These are phyloP conservation scores for Stichodactyla mertensii DNA, from an alignment of 64 coral and sea anemone species.

Conservation along the genomic window DNA sequence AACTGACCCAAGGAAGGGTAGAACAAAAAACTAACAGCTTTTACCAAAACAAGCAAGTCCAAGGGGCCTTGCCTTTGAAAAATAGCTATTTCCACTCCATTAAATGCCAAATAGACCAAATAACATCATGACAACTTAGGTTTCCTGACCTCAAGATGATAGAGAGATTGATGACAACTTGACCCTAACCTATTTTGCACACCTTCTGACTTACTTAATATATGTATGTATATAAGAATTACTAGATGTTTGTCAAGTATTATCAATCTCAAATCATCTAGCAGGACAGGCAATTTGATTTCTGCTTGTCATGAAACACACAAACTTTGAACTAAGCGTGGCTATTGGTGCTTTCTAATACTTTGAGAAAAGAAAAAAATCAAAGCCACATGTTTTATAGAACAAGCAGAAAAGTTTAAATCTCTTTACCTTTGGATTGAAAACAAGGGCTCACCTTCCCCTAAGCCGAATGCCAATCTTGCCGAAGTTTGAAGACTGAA, in stretches of 20 bases:
- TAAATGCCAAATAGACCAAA: background rate
- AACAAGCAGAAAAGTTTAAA: background rate
- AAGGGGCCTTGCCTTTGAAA: background rate
- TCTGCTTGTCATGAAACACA: background rate
- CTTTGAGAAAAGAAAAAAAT: background rate
- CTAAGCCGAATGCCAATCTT: background rate
- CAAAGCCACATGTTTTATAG: background rate
- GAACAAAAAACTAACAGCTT: background rate
- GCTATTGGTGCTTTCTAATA: background rate
- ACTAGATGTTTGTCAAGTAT: background rate
- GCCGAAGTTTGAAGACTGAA: background rate
- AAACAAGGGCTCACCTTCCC: background rate
- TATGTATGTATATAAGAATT: background rate
- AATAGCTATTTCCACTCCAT: background rate
- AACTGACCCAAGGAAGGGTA: background rate
- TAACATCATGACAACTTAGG: background rate
- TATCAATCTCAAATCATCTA: background rate
- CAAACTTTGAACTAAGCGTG: background rate
- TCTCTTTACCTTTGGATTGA: background rate
- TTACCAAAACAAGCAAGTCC: slow-evolving; percentile 2
- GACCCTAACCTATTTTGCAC: background rate
- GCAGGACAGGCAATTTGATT: background rate
- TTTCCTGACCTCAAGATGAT: background rate
- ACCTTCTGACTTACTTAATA: background rate
- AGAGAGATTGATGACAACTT: background rate